phyloP scores from a whole-genome alignment of 2,888 invertebrate genomes.

The Mimumesa dahlbomi region DNA sequence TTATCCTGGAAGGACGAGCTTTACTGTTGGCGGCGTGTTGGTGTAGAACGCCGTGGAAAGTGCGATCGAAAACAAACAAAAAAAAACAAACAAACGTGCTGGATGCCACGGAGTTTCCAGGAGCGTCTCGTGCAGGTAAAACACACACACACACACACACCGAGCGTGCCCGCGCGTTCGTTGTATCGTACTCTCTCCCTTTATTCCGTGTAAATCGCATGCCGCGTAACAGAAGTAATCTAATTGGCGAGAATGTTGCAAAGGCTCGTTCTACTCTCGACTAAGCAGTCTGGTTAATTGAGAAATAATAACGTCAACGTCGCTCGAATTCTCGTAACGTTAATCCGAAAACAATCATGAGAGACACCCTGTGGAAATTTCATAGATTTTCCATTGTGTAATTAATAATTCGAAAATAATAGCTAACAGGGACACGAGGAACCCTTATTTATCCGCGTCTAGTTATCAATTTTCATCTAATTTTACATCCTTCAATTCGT shows the following conservation, averaged over 20 bases:
- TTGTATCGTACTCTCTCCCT: slow-evolving; percentile 16
- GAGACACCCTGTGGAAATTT: too few relatives aligned
- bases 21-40: slow-evolving; percentile 14
- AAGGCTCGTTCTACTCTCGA: slow-evolving; percentile 31
- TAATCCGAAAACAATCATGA: neutral
- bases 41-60: slow-evolving; percentile 18
- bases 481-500: too few relatives aligned
- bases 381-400: too few relatives aligned
- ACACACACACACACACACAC: too few relatives aligned
- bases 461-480: too few relatives aligned
- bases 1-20: slow-evolving; percentile 51
- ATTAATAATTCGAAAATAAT: too few relatives aligned
- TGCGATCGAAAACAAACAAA: slow-evolving; percentile 15
- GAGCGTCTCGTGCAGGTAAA: slow-evolving; percentile 53
- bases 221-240: slow-evolving; percentile 17
- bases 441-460: too few relatives aligned
- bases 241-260: slow-evolving; percentile 45
- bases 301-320: slow-evolving; percentile 7
- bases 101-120: slow-evolving; percentile 43
- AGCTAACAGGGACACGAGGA: too few relatives aligned
- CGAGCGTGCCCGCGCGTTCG: slow-evolving; percentile 20
- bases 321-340: neutral
- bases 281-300: slow-evolving; percentile 21
- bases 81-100: too few relatives aligned
- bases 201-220: slow-evolving; percentile 32